Conservation (phyloP, 30 jellyfish, hydroid and myxozoan species). For the Rhopilema esculentum region DNA sequence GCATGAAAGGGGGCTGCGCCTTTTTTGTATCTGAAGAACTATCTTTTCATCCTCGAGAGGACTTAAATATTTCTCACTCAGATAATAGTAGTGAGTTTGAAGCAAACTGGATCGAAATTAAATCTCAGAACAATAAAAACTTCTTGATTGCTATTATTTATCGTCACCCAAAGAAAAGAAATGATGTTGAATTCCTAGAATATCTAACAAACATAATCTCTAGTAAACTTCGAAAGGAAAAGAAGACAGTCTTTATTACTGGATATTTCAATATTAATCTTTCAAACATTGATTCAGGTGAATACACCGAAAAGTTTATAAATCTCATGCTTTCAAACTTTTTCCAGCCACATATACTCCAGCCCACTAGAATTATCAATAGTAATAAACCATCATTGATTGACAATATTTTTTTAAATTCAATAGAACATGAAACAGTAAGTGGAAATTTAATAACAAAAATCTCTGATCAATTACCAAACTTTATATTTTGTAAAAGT, state of each 20-base stretch:
- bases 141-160: constrained; percentile 43
- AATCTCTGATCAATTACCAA: constrained; percentile 59
- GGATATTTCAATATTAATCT: constrained; percentile 62
- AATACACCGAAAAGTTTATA: constrained; percentile 40
- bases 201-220: constrained; percentile 25
- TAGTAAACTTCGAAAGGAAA: constrained; percentile 24
- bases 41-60: constrained; percentile 37
- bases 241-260: constrained; percentile 22
- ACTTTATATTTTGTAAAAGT: constrained; percentile 47
- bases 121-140: constrained; percentile 27
- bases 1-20: constrained; percentile 63
- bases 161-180: constrained; percentile 52
- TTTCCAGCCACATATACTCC: constrained; percentile 50
- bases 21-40: constrained; percentile 41
- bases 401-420: constrained; percentile 40
- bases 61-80: constrained; percentile 26
- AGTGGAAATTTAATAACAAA: constrained; percentile 46
- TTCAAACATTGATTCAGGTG: constrained; percentile 38
- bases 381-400: constrained; percentile 45
- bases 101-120: constrained; percentile 60
- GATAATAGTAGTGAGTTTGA: constrained; percentile 29
- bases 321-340: constrained; percentile 53
- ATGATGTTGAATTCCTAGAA: constrained; percentile 28
- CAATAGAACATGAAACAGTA: constrained; percentile 25
- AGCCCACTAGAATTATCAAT: constrained; percentile 33